Evolutionary conservation across 2,888 invertebrate species (phyloP), one percentile per base, ranked within the genome.

Genomic region (Platynereis dumerilii): DNA sequence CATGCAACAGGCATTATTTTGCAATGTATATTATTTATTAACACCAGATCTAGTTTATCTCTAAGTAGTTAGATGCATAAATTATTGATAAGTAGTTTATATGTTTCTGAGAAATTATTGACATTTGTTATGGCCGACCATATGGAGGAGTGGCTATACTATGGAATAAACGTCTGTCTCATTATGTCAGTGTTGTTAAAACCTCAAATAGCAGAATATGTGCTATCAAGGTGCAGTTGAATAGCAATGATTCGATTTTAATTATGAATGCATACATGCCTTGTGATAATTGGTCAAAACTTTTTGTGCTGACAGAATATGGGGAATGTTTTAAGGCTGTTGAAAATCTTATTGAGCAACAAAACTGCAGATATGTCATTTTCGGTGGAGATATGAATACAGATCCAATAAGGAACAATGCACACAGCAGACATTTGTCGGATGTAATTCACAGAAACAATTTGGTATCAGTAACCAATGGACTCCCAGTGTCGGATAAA

Each of bases 351-450:
- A 48, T 48, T 20, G 48, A 48, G 17, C 48, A 48, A n/a, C 5
- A 22, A 20, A 48, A 48, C 22, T n/a, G 48, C 22, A 48, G 5
- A 5, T 48, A 22, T n/a, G 22, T 22, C 5, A 48, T 48, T 48
- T 3, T 48, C 17, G 48, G 48, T 48, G 48, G 48, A 7, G 48
- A 48, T 48, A 48, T 48, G n/a, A 48, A 48, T 48, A 48, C 22
- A 5, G 48, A 48, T 22, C n/a, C 22, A 22, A n/a, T n/a, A 5
- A 5, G 48, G 22, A n/a, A 48, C n/a, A 48, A 48, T 48, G 48
- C 48, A 48, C 48, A 48, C 17, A 22, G 22, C 48, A 48, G 7
- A 7, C 22, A 48, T n/a, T 12, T 48, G 20, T 7, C 7, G 3
- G 48, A 48, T 48, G n/a, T 48, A 5, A n/a, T n/a, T 22, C 48